Conservation (phyloP, 2,888 invertebrate species). For the Epistrophe grossulariae region DNA sequence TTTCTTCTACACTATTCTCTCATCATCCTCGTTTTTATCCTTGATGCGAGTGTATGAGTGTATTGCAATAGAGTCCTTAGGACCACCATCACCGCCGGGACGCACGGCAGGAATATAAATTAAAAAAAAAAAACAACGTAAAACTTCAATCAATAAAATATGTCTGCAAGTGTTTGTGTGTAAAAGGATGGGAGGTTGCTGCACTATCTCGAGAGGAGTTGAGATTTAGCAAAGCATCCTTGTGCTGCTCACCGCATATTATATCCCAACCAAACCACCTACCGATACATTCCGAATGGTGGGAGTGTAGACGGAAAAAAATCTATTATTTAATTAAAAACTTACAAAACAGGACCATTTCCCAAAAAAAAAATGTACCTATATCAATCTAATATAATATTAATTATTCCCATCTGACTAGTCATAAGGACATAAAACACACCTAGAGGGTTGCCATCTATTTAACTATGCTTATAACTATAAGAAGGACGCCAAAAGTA, state of each 20-base stretch:
- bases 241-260: slow-evolving; percentile 40
- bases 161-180: slow-evolving; percentile 68
- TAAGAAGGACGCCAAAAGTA: slow-evolving; percentile 17
- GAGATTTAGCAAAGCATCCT: slow-evolving; percentile 66
- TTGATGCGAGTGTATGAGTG: slow-evolving; percentile 58
- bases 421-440: slow-evolving; percentile 26
- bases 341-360: slow-evolving; percentile 50
- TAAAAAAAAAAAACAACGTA: slow-evolving; percentile 44
- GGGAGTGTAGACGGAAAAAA: slow-evolving; percentile 48
- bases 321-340: slow-evolving; percentile 72
- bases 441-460: slow-evolving; percentile 5
- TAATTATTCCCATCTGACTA: slow-evolving; percentile 57
- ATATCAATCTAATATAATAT: neutral
- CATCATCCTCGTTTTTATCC: slow-evolving; percentile 54
- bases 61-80: slow-evolving; percentile 61
- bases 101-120: slow-evolving; percentile 70
- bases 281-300: slow-evolving; percentile 6
- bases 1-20: slow-evolving; percentile 41
- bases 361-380: slow-evolving; percentile 1
- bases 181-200: slow-evolving; percentile 71
- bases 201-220: slow-evolving; percentile 71
- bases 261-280: slow-evolving; percentile 31
- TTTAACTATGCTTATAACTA: slow-evolving; percentile 15
- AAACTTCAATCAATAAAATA: slow-evolving; percentile 76
- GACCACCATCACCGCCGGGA: slow-evolving; percentile 43